Evolutionary conservation across 2,113 vertebrate species (phyloP), one percentile per base, ranked within the genome.

Genomic region (Scartelaos histophorus): DNA sequence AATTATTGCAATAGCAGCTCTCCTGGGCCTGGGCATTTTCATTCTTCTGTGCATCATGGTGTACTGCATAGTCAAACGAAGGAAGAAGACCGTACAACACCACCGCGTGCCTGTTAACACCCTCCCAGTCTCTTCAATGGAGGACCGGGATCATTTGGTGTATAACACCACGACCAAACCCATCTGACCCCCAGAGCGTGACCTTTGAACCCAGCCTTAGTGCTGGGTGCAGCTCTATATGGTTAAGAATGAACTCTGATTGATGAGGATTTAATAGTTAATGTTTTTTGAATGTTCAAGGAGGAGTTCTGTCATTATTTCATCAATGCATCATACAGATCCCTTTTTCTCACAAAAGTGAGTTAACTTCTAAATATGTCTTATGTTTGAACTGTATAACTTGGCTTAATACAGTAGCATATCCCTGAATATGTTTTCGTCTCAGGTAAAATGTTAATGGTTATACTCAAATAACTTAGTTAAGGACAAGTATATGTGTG

Each of bases 101-200:
- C 94, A 92, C 0, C 94, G 92, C 0, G 47, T 95, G 9, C 93
- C 94, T 0, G 88, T 90, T 0, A 94, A 94, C 73, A 95, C 90
- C 74, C 90, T 89, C 47, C 94, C 92, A 0, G 73, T 94, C 22
- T 92, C 85, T 56, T 92, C 92, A 49, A 74, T 92, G 0, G 95
- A 95, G 73, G 95, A 98, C 90, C 94, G 91, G 0, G 95, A 97
- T 62, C 94, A 87, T 58, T 92, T 97, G 60, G 95, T 98, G 78
- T 98, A 97, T 87, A 96, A 95, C 83, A 94, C 87, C 83, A 93
- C 95, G 25, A 98, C 96, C 79, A 97, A 94, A 69, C 96, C 96
- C 75, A 93, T 98, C 85, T 98, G 95, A 98, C 54, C 64, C 70
- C 69, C 12, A 22, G 21, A 22, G 47, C n/a, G 29, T 67, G 5